These are phyloP conservation scores for Myopa tessellatipennis DNA, from an alignment of 2,888 invertebrate species.

Conservation along the genomic window DNA sequence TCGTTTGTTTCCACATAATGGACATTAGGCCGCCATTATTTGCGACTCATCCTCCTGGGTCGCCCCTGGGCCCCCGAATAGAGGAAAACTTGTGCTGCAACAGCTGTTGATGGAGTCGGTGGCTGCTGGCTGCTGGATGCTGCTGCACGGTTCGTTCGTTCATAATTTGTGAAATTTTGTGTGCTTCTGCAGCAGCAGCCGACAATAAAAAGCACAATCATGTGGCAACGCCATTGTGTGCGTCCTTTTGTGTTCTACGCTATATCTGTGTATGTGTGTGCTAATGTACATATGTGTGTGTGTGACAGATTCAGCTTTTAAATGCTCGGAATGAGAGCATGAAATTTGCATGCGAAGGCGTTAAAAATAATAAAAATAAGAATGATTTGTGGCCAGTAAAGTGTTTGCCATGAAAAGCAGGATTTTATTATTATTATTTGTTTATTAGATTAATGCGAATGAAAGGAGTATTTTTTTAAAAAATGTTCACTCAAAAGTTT, in stretches of 20 bases:
- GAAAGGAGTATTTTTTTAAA: neutral
- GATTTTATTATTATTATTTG: no score
- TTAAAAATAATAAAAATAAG: constrained; percentile 20
- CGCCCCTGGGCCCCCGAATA: no score
- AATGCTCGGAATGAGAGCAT: neutral
- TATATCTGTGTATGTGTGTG: neutral
- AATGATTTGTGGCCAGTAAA: constrained; percentile 28
- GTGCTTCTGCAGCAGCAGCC: constrained; percentile 7
- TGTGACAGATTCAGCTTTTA: neutral
- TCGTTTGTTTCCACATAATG: constrained; percentile 67
- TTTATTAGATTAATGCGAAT: no score
- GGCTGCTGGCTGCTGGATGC: neutral
- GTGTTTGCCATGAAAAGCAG: neutral
- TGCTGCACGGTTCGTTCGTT: neutral
- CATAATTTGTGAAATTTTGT: constrained; percentile 33
- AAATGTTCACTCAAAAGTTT: no score
- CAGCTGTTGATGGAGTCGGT: neutral
- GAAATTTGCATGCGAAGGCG: constrained; percentile 25
- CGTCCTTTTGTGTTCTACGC: constrained; percentile 25
- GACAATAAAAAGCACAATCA: constrained; percentile 31
- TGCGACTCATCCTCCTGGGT: constrained; percentile 20
- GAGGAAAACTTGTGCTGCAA: constrained; percentile 13
- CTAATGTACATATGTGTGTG: no score
- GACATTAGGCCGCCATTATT: constrained; percentile 66
- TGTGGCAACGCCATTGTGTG: constrained; percentile 38